These are phyloP conservation scores for Catocala fraxini DNA, from an alignment of 2,888 invertebrate genomes.

Conservation along the genomic window DNA sequence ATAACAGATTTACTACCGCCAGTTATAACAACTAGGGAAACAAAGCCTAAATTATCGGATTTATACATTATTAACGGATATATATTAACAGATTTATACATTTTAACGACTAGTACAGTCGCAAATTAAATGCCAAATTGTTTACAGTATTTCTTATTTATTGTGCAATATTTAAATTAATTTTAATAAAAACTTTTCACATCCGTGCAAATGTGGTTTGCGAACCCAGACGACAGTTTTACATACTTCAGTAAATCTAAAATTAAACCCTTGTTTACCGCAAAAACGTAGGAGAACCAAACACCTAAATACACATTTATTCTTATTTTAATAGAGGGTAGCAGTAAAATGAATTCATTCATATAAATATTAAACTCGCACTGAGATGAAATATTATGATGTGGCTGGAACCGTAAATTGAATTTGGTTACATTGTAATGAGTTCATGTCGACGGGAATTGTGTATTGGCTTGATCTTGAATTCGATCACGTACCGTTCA, in stretches of 20 bases:
- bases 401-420: slow-evolving; percentile 79
- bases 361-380: slow-evolving; percentile 67
- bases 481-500: slow-evolving; percentile 82
- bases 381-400: slow-evolving; percentile 80
- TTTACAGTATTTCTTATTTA: slow-evolving; percentile 9
- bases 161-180: slow-evolving; percentile 16
- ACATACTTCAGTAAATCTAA: slow-evolving; percentile 55
- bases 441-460: slow-evolving; percentile 78
- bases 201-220: slow-evolving; percentile 28
- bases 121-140: slow-evolving; percentile 16
- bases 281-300: slow-evolving; percentile 49
- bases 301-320: slow-evolving; percentile 59
- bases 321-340: slow-evolving; percentile 64
- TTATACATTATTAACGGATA: neutral
- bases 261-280: slow-evolving; percentile 58
- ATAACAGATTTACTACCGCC: slow-evolving; percentile 7
- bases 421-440: slow-evolving; percentile 85
- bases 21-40: neutral
- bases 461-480: slow-evolving; percentile 81
- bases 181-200: slow-evolving; percentile 20
- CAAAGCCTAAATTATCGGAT: neutral
- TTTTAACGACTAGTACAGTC: neutral
- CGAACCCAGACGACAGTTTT: slow-evolving; percentile 26
- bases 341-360: slow-evolving; percentile 60
- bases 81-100: neutral